Conservation (phyloP, 2,797 vertebrate species). For the Leptodactylus fallax region DNA sequence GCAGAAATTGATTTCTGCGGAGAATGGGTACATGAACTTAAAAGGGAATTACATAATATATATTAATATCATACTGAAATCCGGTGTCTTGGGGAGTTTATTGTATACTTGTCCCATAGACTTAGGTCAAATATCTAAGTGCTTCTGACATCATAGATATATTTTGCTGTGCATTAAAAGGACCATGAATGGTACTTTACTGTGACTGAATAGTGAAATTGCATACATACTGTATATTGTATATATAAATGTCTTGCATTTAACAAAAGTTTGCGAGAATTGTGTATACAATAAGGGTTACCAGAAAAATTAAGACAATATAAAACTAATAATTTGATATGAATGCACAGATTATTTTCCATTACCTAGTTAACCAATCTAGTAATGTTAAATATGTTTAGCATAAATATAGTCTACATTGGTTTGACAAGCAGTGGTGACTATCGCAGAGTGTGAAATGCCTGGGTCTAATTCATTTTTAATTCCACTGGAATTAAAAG, state of each 20-base stretch:
- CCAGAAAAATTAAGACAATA: background rate
- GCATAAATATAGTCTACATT: background rate
- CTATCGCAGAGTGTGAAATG: too few species aligned
- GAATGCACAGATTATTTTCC: background rate
- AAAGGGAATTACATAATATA: background rate
- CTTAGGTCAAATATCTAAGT: constrained; percentile 8
- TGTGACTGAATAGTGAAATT: background rate
- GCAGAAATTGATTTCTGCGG: constrained; percentile 32
- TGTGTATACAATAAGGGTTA: background rate
- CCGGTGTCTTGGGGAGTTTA: constrained; percentile 17
- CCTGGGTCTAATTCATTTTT: too few species aligned
- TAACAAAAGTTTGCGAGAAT: background rate
- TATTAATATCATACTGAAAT: constrained; percentile 25
- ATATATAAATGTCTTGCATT: background rate
- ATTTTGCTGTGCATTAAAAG: background rate
- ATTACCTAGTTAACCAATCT: background rate
- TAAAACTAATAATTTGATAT: background rate
- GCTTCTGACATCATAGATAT: background rate
- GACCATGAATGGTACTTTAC: background rate
- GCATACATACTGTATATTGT: background rate
- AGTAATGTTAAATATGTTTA: background rate
- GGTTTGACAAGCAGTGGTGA: too few species aligned
- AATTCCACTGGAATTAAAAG: too few species aligned
- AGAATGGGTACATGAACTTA: constrained; percentile 20
- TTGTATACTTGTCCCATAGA: background rate